Conservation (phyloP, 2,113 vertebrate genomes). For the Grus americana region DNA sequence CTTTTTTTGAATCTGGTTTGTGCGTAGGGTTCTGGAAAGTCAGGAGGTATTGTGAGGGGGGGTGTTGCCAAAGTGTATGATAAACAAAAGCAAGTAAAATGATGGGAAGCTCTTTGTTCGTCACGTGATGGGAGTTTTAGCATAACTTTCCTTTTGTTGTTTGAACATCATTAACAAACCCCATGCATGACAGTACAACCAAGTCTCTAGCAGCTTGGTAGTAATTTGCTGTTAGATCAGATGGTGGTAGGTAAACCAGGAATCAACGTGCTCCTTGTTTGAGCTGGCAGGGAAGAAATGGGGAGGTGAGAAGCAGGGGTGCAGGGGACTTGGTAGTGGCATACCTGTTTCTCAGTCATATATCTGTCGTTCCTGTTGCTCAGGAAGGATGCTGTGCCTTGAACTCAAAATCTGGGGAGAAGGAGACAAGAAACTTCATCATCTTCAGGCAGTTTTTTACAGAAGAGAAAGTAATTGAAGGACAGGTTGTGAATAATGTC, state of each 20-base stretch:
- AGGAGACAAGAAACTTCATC: not conserved
- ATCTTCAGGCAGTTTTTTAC: not conserved
- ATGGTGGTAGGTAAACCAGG: not conserved
- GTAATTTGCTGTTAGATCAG: not conserved
- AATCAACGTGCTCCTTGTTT: rapidly evolving
- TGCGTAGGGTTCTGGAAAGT: not conserved
- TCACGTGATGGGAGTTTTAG: not conserved
- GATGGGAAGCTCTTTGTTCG: not conserved
- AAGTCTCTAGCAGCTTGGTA: not conserved
- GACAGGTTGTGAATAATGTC: not conserved
- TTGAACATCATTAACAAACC: not conserved
- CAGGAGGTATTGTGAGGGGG: not conserved
- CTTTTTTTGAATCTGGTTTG: not conserved
- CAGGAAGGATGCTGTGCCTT: not conserved
- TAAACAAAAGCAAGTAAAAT: not conserved
- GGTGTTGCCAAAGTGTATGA: not conserved
- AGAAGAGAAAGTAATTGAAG: not conserved
- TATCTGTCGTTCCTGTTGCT: not conserved
- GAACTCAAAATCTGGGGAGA: not conserved
- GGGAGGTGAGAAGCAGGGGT: not conserved
- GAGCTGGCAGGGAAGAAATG: not conserved
- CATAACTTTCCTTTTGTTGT: not conserved
- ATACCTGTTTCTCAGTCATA: not conserved
- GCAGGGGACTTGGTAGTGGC: not conserved
- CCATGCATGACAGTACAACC: not conserved